These are phyloP conservation scores for Pardalotus punctatus DNA, from an alignment of 2,113 vertebrate genomes.

Conservation along the genomic window DNA sequence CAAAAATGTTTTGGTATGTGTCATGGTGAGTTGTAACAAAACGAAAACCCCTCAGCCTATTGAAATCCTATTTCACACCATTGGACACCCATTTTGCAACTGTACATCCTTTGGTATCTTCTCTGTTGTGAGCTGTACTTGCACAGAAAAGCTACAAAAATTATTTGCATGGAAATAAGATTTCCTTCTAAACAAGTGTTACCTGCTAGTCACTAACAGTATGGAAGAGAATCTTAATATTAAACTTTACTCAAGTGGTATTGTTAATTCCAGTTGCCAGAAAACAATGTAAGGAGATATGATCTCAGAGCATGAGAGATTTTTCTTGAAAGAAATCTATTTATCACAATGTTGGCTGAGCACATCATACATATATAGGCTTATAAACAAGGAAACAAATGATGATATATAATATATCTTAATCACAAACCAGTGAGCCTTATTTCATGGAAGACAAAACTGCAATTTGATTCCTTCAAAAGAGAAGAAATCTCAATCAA, in stretches of 20 bases:
- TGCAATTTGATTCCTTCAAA: slow-evolving; percentile 51
- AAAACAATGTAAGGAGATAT: background rate
- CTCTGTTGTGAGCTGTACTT: background rate
- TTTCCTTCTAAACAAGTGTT: background rate
- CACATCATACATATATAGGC: slow-evolving; percentile 25
- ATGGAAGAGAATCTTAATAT: background rate
- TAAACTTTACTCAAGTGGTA: background rate
- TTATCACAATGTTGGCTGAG: slow-evolving; percentile 12
- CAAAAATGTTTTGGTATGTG: background rate
- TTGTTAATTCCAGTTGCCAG: background rate
- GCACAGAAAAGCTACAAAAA: background rate
- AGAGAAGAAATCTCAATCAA: slow-evolving; percentile 55
- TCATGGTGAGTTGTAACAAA: background rate
- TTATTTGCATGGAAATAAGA: background rate
- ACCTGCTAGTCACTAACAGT: background rate
- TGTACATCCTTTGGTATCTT: background rate
- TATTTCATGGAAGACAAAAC: slow-evolving; percentile 36
- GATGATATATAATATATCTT: background rate
- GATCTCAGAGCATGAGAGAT: background rate
- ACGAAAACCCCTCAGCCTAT: background rate
- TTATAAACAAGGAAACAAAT: slow-evolving; percentile 16
- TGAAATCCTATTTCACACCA: background rate
- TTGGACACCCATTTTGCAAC: background rate
- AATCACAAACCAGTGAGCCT: slow-evolving; percentile 27
- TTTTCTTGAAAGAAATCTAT: slow-evolving; percentile 34